Conservation (phyloP, 2,888 invertebrate species). For the Drosophila mulleri region DNA sequence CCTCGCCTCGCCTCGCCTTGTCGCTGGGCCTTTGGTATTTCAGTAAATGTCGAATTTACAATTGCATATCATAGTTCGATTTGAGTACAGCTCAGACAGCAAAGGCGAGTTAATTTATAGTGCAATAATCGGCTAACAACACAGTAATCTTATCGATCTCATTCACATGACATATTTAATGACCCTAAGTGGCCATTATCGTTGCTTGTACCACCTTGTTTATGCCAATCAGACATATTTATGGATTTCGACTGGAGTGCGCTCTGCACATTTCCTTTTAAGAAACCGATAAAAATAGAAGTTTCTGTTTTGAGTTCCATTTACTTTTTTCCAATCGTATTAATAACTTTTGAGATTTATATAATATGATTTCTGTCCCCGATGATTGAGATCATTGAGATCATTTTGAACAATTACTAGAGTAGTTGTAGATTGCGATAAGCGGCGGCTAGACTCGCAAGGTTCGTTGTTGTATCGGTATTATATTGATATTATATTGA, state of each 20-base stretch:
- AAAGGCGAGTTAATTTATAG: slow-evolving; percentile 26
- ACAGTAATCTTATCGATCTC: slow-evolving; percentile 55
- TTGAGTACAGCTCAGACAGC: background rate
- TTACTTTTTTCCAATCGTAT: background rate
- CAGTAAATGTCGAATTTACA: slow-evolving; percentile 2
- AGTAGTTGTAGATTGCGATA: background rate
- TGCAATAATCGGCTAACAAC: slow-evolving; percentile 25
- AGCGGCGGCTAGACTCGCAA: too few species aligned
- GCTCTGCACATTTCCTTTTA: background rate
- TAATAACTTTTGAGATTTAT: background rate
- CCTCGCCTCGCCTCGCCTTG: too few species aligned
- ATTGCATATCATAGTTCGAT: slow-evolving; percentile 8
- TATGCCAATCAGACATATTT: slow-evolving; percentile 23
- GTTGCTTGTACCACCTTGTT: slow-evolving; percentile 46
- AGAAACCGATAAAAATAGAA: background rate
- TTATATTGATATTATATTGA: too few species aligned
- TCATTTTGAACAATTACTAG: background rate
- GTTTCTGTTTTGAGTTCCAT: background rate
- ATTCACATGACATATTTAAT: slow-evolving; percentile 47
- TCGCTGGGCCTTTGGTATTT: slow-evolving; percentile 2
- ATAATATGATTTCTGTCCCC: background rate
- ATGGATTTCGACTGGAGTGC: background rate
- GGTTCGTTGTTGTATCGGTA: too few species aligned
- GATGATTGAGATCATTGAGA: background rate
- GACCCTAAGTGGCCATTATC: slow-evolving; percentile 35